A percentile compares a stretch with the other conserved stretches of the same genome.
These are phyloP conservation scores for Drosophila subquinaria DNA, from an alignment of 2,888 invertebrate genomes.

Conservation along the genomic window DNA sequence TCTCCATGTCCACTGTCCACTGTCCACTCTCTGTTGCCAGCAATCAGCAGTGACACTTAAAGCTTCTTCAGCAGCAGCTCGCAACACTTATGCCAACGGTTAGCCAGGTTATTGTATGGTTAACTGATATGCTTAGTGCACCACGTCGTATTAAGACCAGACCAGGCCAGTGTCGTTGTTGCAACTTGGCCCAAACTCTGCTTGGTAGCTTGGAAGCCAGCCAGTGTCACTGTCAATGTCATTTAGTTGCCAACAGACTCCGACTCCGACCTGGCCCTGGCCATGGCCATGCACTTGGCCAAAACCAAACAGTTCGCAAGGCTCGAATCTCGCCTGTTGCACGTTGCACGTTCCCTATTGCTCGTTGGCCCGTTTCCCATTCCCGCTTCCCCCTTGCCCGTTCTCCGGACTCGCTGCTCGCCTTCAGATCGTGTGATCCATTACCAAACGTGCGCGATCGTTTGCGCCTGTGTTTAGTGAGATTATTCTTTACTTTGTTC, in stretches of 20 bases:
- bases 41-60: slow-evolving; percentile 83
- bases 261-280: slow-evolving; percentile 24
- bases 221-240: slow-evolving; percentile 84
- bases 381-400: neutral
- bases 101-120: slow-evolving; percentile 74
- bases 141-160: slow-evolving; percentile 74
- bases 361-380: neutral
- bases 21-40: slow-evolving; percentile 31
- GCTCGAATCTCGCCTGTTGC: slow-evolving; percentile 38
- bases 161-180: slow-evolving; percentile 58
- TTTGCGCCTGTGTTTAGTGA: slow-evolving; percentile 77
- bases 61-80: slow-evolving; percentile 84
- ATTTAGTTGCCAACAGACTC: slow-evolving; percentile 72
- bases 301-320: slow-evolving; percentile 27
- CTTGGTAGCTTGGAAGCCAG: slow-evolving; percentile 43
- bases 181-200: slow-evolving; percentile 20
- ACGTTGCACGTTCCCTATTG: slow-evolving; percentile 4
- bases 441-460: slow-evolving; percentile 82
- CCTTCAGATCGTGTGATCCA: slow-evolving; percentile 79
- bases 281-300: slow-evolving; percentile 36
- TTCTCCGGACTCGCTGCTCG: slow-evolving; percentile 22
- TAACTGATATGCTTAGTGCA: slow-evolving; percentile 80
- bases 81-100: slow-evolving; percentile 74
- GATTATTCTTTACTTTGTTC: slow-evolving; percentile 43
- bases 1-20: slow-evolving; percentile 6